Base-by-base conservation (phyloP, 2,113 vertebrate genomes). In the Coptodon bakossiorum region DNA sequence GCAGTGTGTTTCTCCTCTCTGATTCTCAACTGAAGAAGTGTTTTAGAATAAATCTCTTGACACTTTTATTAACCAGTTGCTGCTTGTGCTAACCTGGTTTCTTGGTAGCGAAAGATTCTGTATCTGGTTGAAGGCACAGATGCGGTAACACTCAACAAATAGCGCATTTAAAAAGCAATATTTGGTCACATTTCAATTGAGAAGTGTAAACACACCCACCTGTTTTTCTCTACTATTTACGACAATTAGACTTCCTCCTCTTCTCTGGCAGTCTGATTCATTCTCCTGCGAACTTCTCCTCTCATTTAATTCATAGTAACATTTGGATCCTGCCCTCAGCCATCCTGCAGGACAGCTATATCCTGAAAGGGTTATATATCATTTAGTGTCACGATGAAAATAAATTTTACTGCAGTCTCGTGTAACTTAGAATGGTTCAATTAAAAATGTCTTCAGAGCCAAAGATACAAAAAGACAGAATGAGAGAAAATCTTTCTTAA, bases 51-150 rank as follows among this genome's bases (percentile, higher is more conserved):
- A n/a, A n/a, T n/a, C n/a, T n/a, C n/a, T n/a, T n/a, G n/a, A n/a
- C n/a, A n/a, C n/a, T 88, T 63, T 89, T 90, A 31, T 61, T 61
- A 61, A 61, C 57, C 29, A 61, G 29, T 61, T 61, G 57, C 57
- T 34, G 57, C 57, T 61, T 17, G 29, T 61, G 29, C 29, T 34
- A 34, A 61, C 29, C 57, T 61, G 27, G 0, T 61, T 61, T 14
- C 57, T 31, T 31, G 14, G 8, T 61, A 61, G 57, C 31, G 31
- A 61, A 61, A 31, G 57, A 61, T 61, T 31, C 57, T 61, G 0
- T 61, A 61, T 61, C 3, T 61, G 2, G 29, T 61, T 61, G 16
- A 61, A 17, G 34, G 57, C 29, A 61, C 57, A 31, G 57, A 31
- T 31, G 57, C 1, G 2, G 57, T 61, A 61, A 61, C 57, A 31